Conservation (phyloP, 2,797 vertebrate genomes). For the Phalloptychus januarius region DNA sequence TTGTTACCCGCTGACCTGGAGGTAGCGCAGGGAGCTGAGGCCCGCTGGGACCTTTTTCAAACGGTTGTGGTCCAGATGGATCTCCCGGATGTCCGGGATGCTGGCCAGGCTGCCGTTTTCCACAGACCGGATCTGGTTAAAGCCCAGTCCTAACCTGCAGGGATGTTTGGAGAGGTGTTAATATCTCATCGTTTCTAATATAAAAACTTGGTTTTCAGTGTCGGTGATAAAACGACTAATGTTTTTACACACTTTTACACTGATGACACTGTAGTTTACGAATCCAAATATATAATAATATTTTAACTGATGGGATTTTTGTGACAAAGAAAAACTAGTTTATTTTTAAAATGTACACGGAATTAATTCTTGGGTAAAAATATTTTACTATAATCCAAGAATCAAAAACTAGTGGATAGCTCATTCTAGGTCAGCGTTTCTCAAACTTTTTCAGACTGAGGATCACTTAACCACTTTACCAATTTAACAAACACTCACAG, state of each 20-base stretch:
- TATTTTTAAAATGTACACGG: background rate
- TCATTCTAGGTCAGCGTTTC: background rate
- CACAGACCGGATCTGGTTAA: slow-evolving; percentile 93
- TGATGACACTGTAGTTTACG: background rate
- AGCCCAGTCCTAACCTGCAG: slow-evolving; percentile 89
- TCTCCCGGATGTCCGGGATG: slow-evolving; percentile 87
- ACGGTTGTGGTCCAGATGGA: slow-evolving; percentile 94
- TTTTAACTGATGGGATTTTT: background rate
- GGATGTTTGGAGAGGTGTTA: slow-evolving; percentile 17
- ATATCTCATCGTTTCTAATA: background rate
- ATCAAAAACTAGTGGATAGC: background rate
- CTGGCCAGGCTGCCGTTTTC: slow-evolving; percentile 92
- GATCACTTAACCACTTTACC: too few relatives aligned
- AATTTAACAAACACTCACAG: too few relatives aligned
- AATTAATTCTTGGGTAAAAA: background rate
- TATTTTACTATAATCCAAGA: background rate
- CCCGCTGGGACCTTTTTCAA: slow-evolving; percentile 91
- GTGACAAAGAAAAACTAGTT: background rate
- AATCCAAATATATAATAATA: background rate
- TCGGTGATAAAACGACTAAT: background rate
- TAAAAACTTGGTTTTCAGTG: background rate
- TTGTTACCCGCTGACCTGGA: slow-evolving; percentile 84
- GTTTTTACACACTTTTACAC: background rate
- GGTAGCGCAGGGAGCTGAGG: slow-evolving; percentile 87
- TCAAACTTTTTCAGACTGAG: too few relatives aligned